Evolutionary conservation across 2,888 invertebrate species (phyloP).

Genomic region (Drosophila picticornis): DNA sequence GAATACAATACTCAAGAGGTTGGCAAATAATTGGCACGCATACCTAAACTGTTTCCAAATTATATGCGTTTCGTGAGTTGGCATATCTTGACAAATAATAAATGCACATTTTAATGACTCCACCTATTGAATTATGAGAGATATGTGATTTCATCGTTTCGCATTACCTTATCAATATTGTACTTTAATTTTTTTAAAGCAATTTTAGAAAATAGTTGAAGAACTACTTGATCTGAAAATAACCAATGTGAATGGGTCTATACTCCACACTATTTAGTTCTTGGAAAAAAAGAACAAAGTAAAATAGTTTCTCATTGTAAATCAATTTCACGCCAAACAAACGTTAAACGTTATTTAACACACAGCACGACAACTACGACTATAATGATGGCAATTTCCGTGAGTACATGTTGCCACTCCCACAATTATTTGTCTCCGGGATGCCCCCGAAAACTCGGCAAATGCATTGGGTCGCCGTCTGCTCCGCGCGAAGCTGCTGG

Average conservation of each 20-base stretch:
- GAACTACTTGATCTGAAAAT: background rate
- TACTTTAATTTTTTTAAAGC: background rate
- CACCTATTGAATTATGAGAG: background rate
- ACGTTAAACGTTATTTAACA: constrained; percentile 79
- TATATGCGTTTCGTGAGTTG: background rate
- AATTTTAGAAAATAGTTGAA: background rate
- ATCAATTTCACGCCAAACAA: constrained; percentile 78
- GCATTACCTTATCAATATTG: too few species aligned
- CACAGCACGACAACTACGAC: constrained; percentile 63
- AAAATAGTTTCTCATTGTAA: constrained; percentile 48
- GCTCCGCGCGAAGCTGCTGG: constrained; percentile 36
- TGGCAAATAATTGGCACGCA: background rate
- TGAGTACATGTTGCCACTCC: constrained; percentile 69
- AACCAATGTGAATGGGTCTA: too few species aligned
- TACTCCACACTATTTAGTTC: background rate
- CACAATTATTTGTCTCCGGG: constrained; percentile 33
- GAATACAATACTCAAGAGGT: constrained; percentile 26
- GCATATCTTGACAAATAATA: background rate
- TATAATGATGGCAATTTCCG: constrained; percentile 83
- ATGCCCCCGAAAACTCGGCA: constrained; percentile 18
- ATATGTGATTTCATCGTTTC: background rate
- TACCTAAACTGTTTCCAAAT: background rate
- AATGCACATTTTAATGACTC: background rate
- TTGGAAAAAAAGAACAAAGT: constrained; percentile 13
- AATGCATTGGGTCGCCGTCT: constrained; percentile 28